Conservation (phyloP, 2,113 vertebrate genomes). For the Hoplias malabaricus region DNA sequence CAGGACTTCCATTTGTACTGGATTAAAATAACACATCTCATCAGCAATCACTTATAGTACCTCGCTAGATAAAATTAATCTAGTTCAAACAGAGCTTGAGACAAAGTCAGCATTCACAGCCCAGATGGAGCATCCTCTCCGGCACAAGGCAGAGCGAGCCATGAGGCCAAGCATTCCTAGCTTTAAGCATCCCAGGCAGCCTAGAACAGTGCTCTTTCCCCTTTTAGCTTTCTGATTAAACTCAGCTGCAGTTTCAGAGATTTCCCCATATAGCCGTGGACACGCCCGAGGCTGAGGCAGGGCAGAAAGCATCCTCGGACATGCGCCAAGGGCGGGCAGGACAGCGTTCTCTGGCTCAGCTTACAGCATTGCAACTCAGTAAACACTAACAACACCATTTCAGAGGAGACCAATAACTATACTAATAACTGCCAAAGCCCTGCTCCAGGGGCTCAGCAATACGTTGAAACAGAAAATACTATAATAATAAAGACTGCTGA, state of each 20-base stretch:
- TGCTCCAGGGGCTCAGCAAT: not conserved
- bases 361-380: conserved; percentile 58
- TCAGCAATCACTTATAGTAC: not conserved
- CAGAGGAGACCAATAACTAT: not conserved
- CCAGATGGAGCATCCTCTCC: not conserved
- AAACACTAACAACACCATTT: conserved; percentile 26
- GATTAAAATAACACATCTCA: not conserved
- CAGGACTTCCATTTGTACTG: not conserved
- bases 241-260: conserved; percentile 76
- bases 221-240: conserved; percentile 72
- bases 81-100: not conserved
- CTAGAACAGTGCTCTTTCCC: conserved; percentile 67
- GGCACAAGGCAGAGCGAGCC: not conserved
- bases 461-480: not conserved
- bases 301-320: conserved; percentile 65
- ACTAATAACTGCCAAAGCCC: not conserved
- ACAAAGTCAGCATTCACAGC: not conserved
- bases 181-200: conserved; percentile 51
- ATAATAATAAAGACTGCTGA: not conserved
- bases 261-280: conserved; percentile 74
- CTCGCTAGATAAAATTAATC: not conserved
- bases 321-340: conserved; percentile 57
- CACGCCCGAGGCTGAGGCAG: conserved; percentile 72
- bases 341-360: conserved; percentile 62
- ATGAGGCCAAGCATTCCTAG: not conserved